Evolutionary conservation across 2,888 invertebrate genomes (phyloP).

Genomic region (Nasonovia ribisnigri): DNA sequence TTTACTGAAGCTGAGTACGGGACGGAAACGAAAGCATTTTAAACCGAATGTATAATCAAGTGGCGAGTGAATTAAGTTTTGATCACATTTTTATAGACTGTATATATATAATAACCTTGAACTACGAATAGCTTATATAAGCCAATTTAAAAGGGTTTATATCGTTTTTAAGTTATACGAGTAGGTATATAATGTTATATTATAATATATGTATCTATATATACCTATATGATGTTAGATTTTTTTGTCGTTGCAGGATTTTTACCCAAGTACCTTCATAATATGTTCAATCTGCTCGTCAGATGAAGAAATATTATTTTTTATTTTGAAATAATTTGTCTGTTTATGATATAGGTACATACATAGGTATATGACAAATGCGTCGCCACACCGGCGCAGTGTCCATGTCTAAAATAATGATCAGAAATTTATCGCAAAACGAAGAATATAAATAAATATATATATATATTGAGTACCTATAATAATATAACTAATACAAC

Average conservation of each 20-base stretch:
- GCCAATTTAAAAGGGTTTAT: conserved; percentile 30
- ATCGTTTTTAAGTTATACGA: conserved; percentile 4
- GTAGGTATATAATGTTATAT: not conserved
- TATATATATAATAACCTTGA: not conserved
- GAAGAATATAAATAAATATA: not conserved
- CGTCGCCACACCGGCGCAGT: not conserved
- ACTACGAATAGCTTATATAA: not conserved
- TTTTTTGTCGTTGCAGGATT: not conserved
- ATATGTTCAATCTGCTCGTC: not conserved
- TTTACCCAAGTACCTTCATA: not conserved
- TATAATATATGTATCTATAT: not conserved
- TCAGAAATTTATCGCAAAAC: not conserved
- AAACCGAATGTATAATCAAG: conserved; percentile 26
- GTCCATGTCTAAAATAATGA: not conserved
- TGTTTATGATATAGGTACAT: not conserved
- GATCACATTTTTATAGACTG: conserved; percentile 43
- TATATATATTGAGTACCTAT: not conserved
- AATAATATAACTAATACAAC: no score
- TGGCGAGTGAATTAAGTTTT: conserved; percentile 48
- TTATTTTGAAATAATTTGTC: not conserved
- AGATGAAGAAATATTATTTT: not conserved
- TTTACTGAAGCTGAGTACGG: not conserved
- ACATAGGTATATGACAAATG: not conserved
- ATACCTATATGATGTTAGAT: not conserved
- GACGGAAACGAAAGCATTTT: conserved; percentile 3